Base-by-base conservation (phyloP, 2,113 vertebrate species). In the Tenebrosternarchus preto region DNA sequence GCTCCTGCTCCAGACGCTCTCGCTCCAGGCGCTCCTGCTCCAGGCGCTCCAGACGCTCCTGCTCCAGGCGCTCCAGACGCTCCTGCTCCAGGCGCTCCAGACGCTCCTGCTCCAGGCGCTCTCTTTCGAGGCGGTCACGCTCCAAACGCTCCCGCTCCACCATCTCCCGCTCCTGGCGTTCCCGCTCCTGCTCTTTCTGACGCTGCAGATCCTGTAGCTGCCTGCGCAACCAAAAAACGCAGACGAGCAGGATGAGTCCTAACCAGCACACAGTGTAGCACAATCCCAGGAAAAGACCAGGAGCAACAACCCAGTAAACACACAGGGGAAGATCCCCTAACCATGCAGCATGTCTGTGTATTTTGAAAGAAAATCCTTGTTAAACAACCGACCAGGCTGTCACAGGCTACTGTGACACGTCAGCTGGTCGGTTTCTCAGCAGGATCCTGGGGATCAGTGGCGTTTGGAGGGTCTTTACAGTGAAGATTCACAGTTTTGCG, bases 151-250 rank as follows among this genome's bases (percentile, higher is more conserved):
- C 95, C n/a, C 89, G 90, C 72, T 96, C 94, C 83, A 92, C 90
- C 70, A 87, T 86, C 73, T 95, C 94, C 81, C 91, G 90, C 15
- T 95, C 94, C 81, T 91, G 90, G 9, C 91, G 88, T 72, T 94
- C 93, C 57, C 71, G 76, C 46, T 93, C 93, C 56, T 86, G 20
- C 0, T 85, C 84, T 88, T 98, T 98, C 89, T 98, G 97, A 78
- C 94, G 93, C 84, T 99, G 97, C 72, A 96, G 94, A 83, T 99
- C 97, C 86, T 98, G 97, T 43, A 96, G 92, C 90, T 99, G 96
- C 89, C 98, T 99, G 53, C 90, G 86, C 15, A 63, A 66, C 19
- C 11, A n/a, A 17, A 64, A 56, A n/a, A n/a, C n/a, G 56, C 24
- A 55, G 55, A 66, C 1, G 53, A 9, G 68, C 9, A 15, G 24